These are phyloP conservation scores for Coenonympha arcania DNA, from an alignment of 2,888 invertebrate species.

Conservation along the genomic window DNA sequence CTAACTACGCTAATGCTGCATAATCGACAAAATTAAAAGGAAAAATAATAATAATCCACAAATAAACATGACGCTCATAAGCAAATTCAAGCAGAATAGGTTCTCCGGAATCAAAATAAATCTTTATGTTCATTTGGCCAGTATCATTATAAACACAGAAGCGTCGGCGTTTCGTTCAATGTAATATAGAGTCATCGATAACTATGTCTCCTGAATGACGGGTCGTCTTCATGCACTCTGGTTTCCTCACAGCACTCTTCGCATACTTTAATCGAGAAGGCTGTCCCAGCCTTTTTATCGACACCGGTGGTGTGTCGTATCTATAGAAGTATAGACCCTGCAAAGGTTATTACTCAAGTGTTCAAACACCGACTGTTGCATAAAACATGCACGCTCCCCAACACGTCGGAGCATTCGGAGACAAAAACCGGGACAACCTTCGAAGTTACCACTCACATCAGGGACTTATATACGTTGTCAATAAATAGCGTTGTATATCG, in stretches of 20 bases:
- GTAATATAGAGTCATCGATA: conserved; percentile 25
- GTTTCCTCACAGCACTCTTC: conserved; percentile 43
- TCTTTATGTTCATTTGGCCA: conserved; percentile 71
- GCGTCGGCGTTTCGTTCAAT: conserved; percentile 44
- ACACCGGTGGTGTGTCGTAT: conserved; percentile 38
- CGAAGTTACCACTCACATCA: conserved; percentile 69
- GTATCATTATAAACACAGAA: conserved; percentile 61
- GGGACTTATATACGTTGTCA: conserved; percentile 43
- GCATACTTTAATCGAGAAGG: conserved; percentile 54
- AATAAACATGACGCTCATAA: conserved; percentile 71
- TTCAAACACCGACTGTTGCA: conserved; percentile 48
- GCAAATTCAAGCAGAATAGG: conserved; percentile 75
- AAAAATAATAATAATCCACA: conserved; percentile 51
- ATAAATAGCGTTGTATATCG: conserved; percentile 60
- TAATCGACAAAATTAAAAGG: conserved; percentile 39
- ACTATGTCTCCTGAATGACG: conserved; percentile 21
- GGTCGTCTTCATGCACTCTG: conserved; percentile 48
- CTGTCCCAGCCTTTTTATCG: conserved; percentile 64
- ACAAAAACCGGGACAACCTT: conserved; percentile 76
- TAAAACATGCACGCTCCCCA: conserved; percentile 65
- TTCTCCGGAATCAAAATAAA: conserved; percentile 74
- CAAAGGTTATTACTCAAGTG: conserved; percentile 58
- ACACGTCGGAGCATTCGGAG: conserved; percentile 67
- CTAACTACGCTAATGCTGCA: conserved; percentile 60
- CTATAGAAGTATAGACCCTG: conserved; percentile 57